Evolutionary conservation across 2,888 invertebrate genomes (phyloP).

Genomic region (Zygothrica quintamaculata): DNA sequence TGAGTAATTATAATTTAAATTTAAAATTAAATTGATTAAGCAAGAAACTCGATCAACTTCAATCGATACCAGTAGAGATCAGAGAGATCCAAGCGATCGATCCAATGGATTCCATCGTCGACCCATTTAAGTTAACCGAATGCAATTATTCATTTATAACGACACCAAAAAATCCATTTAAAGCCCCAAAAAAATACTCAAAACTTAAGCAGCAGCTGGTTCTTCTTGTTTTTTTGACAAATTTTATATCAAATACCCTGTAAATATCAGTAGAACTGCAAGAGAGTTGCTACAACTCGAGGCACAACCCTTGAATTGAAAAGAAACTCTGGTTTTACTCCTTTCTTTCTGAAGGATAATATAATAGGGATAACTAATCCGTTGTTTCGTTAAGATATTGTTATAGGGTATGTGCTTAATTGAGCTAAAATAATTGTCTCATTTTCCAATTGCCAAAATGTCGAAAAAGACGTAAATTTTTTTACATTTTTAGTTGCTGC

Average conservation of each 20-base stretch:
- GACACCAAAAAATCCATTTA: slow-evolving; percentile 45
- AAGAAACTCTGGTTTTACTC: too few species aligned
- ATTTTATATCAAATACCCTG: background rate
- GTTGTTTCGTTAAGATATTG: too few species aligned
- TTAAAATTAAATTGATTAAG: slow-evolving; percentile 76
- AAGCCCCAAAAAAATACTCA: background rate
- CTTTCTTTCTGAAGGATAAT: too few species aligned
- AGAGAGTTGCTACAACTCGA: too few species aligned
- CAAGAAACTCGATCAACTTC: slow-evolving; percentile 43
- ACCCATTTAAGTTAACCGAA: slow-evolving; percentile 53
- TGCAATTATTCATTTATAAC: slow-evolving; percentile 74
- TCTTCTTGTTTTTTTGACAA: slow-evolving; percentile 10
- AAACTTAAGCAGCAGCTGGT: slow-evolving; percentile 10
- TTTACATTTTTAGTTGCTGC: background rate
- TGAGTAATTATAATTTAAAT: slow-evolving; percentile 78
- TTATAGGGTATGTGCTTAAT: too few species aligned
- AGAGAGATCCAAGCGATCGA: slow-evolving; percentile 22
- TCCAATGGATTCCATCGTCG: slow-evolving; percentile 47
- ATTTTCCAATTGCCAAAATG: slow-evolving; percentile 7
- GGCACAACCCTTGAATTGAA: too few species aligned
- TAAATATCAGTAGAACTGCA: background rate
- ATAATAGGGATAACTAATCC: too few species aligned
- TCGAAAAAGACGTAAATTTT: too few species aligned
- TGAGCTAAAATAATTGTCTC: background rate
- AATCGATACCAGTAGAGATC: too few species aligned